Evolutionary conservation across 2,888 invertebrate species (phyloP).

Genomic region (Agonum fuliginosum): DNA sequence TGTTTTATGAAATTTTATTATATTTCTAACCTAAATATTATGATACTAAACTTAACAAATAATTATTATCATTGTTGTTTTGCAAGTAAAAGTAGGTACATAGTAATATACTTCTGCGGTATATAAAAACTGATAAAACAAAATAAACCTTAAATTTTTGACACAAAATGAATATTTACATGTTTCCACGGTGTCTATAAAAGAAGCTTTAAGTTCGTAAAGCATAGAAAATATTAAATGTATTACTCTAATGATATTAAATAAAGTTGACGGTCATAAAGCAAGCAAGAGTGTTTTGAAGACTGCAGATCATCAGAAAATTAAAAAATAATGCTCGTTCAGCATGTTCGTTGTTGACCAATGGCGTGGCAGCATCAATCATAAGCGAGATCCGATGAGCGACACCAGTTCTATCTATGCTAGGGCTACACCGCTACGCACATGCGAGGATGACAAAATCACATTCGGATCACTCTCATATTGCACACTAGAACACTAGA

Average conservation of each 20-base stretch:
- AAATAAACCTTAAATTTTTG: not conserved
- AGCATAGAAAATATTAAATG: constrained; percentile 35
- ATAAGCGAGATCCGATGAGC: constrained; percentile 11
- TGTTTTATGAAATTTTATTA: too few relatives aligned
- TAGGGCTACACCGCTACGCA: too few relatives aligned
- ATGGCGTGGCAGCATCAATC: constrained; percentile 35
- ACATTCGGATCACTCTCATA: too few relatives aligned
- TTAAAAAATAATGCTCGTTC: constrained; percentile 53
- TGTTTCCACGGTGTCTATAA: not conserved
- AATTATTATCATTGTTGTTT: too few relatives aligned
- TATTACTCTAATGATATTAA: too few relatives aligned
- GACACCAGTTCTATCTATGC: constrained; percentile 38
- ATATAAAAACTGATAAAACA: not conserved
- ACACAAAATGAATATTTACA: not conserved
- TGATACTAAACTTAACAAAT: too few relatives aligned
- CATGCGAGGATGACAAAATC: too few relatives aligned
- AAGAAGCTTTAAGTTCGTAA: constrained; percentile 33
- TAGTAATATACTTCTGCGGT: not conserved
- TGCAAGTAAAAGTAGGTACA: too few relatives aligned
- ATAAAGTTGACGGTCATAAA: constrained; percentile 39
- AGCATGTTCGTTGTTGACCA: constrained; percentile 48
- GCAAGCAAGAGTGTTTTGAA: constrained; percentile 25
- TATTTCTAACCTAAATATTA: too few relatives aligned
- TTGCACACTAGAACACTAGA: too few relatives aligned
- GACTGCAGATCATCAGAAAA: constrained; percentile 50